phyloP scores from a whole-genome alignment of 2,113 vertebrate species.

The Apodemus speciosus region DNA sequence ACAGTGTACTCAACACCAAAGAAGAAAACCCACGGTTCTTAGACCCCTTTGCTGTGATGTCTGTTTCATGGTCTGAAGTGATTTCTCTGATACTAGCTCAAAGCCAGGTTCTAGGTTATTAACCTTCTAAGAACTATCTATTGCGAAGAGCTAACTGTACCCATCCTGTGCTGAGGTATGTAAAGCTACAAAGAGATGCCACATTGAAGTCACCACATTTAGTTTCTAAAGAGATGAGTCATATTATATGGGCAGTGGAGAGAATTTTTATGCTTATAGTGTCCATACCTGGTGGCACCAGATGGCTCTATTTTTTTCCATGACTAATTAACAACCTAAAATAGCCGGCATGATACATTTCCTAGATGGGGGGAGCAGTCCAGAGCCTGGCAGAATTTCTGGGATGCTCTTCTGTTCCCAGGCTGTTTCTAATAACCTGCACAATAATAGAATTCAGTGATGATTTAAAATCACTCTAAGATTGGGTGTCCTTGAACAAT shows the following conservation, averaged over 20 bases:
- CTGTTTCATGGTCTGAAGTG: conserved; percentile 41
- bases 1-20: conserved; percentile 38
- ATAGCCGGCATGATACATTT: conserved; percentile 58
- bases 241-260: neutral
- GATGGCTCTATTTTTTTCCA: conserved; percentile 23
- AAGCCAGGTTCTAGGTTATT: conserved; percentile 42
- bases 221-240: neutral
- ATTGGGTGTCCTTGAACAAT: conserved; percentile 67
- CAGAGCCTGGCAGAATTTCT: conserved; percentile 58
- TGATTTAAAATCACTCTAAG: conserved; percentile 59
- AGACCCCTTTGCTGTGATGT: neutral
- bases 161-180: neutral
- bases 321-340: conserved; percentile 56
- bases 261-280: neutral
- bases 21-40: conserved; percentile 43
- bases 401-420: conserved; percentile 59
- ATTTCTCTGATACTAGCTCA: neutral
- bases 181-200: neutral
- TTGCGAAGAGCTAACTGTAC: conserved; percentile 43
- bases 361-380: conserved; percentile 62
- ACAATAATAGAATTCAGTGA: conserved; percentile 51
- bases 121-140: conserved; percentile 41
- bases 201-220: neutral
- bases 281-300: conserved; percentile 46
- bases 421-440: conserved; percentile 68